Percentiles rank a stretch among this genome's conserved stretches.
Evolutionary conservation across 2,888 invertebrate genomes (phyloP).

Genomic region (Calameuta pallipes): DNA sequence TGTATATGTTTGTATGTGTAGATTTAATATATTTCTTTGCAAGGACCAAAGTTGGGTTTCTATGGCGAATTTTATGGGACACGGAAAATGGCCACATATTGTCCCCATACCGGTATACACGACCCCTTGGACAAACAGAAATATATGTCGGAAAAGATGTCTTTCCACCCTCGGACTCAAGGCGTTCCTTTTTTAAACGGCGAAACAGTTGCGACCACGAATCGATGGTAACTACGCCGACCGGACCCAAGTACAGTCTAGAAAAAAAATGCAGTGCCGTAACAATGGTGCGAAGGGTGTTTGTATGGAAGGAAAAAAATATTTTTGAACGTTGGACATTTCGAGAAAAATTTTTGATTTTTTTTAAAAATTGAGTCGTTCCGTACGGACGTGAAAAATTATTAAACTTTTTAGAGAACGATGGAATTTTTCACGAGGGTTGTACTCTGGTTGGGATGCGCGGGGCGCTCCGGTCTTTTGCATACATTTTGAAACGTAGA

Average conservation of each 20-base stretch:
- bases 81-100: conserved; percentile 52
- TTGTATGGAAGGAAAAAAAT: background rate
- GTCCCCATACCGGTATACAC: conserved; percentile 41
- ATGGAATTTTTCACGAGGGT: conserved; percentile 44
- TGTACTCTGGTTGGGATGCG: conserved; percentile 63
- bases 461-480: conserved; percentile 62
- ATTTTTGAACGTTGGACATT: background rate
- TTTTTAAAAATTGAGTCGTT: conserved; percentile 14
- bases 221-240: conserved; percentile 65
- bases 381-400: background rate
- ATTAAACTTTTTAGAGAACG: conserved; percentile 12
- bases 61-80: conserved; percentile 25
- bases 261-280: conserved; percentile 24
- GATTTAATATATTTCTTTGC: background rate
- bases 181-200: conserved; percentile 62
- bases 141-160: conserved; percentile 61
- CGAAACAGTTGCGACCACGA: conserved; percentile 66
- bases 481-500: conserved; percentile 64
- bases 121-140: conserved; percentile 62
- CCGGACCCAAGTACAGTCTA: conserved; percentile 63
- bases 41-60: background rate
- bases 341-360: background rate
- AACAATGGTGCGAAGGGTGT: background rate
- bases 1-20: background rate
- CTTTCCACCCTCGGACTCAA: conserved; percentile 52